Base-by-base conservation (phyloP, 2,113 vertebrate genomes). In the Centropristis striata region DNA sequence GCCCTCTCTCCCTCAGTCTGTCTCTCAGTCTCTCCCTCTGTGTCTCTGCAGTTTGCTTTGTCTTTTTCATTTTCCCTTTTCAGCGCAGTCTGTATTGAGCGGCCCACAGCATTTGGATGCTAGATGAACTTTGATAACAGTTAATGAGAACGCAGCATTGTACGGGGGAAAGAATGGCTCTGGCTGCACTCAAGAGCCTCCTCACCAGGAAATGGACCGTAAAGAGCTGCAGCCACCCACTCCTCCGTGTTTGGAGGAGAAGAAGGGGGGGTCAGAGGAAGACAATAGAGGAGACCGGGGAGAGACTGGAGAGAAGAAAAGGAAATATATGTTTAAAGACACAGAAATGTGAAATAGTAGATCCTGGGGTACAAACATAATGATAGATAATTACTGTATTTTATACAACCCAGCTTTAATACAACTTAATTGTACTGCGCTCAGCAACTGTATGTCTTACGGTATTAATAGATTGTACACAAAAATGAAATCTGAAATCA, bases 51-150 rank as follows among this genome's bases (percentile, higher is more conserved):
- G 25, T 70, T 70, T 39, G 39, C 83, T 89, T 85, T 86, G 84
- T 88, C 86, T 88, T 80, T 88, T 82, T 82, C 83, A 85, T 88
- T 88, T 90, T 91, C 84, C 78, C 86, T 60, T 88, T 86, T 88
- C 87, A 81, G 67, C 21, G 55, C 79, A 75, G 85, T 78, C 86
- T 57, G 84, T 86, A 85, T 91, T 87, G 88, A 90, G 88, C 78
- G 49, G 83, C 83, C 75, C 81, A 84, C 76, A 86, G 90, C 85
- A 93, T 94, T 94, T 91, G 93, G 89, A 94, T 95, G 94, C 92
- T 87, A 93, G 95, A 95, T 94, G 91, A 94, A 94, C 93, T 94
- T 94, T 94, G 94, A 95, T 95, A 95, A 95, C 92, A 94, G 90
- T 94, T 95, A 95, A 95, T 95, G 93, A 94, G 94, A 94, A 94